A percentile compares a stretch with the other conserved stretches of the same genome.
phyloP scores from a whole-genome alignment of 2,888 invertebrate genomes.

The Sinotaia quadrata region DNA sequence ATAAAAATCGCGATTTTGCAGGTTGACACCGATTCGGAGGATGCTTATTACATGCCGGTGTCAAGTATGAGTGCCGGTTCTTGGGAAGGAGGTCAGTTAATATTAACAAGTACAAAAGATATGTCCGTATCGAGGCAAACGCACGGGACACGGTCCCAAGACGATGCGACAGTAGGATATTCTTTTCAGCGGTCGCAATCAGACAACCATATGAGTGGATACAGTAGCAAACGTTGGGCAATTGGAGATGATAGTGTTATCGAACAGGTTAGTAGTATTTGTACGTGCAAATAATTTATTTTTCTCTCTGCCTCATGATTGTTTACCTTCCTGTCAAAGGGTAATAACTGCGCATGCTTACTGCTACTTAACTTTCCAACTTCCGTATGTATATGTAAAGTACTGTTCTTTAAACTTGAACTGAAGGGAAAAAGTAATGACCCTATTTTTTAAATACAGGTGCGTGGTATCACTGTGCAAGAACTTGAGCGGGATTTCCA shows the following conservation, averaged over 20 bases:
- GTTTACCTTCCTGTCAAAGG: slow-evolving; percentile 5
- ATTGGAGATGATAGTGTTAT: slow-evolving; percentile 89
- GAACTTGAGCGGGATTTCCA: slow-evolving; percentile 69
- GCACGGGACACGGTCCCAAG: slow-evolving; percentile 77
- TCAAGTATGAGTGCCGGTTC: slow-evolving; percentile 70
- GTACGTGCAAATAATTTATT: background rate
- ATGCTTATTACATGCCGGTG: slow-evolving; percentile 63
- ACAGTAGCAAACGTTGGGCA: slow-evolving; percentile 80
- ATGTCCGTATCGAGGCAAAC: slow-evolving; percentile 61
- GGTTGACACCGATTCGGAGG: slow-evolving; percentile 42
- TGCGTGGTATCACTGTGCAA: slow-evolving; percentile 49
- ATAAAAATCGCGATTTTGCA: slow-evolving; percentile 34
- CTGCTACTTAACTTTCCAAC: background rate
- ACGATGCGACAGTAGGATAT: slow-evolving; percentile 94
- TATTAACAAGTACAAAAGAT: slow-evolving; percentile 58
- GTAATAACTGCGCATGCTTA: background rate
- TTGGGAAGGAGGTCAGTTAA: slow-evolving; percentile 64
- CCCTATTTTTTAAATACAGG: slow-evolving; percentile 35
- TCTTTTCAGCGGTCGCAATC: slow-evolving; percentile 88
- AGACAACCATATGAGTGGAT: slow-evolving; percentile 81
- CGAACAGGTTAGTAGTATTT: slow-evolving; percentile 71
- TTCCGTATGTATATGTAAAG: background rate
- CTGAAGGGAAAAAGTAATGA: too few species aligned
- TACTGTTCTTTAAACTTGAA: too few species aligned
- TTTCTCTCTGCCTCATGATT: background rate